phyloP scores from a whole-genome alignment of 2,888 invertebrate species.

The Cosmia pyralina region DNA sequence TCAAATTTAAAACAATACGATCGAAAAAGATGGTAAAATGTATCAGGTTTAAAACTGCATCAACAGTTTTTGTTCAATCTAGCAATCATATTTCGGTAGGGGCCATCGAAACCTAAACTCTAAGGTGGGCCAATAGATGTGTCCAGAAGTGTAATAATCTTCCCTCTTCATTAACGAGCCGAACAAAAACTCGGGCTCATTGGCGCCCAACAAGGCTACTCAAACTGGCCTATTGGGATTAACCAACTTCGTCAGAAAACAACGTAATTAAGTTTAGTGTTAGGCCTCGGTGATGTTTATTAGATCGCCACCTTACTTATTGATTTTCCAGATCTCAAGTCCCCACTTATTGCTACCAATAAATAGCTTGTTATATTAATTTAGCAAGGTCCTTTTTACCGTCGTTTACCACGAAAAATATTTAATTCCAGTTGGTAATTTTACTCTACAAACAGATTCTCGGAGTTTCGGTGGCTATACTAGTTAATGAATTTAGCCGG shows the following conservation, averaged over 20 bases:
- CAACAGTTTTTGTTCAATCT: too few species aligned
- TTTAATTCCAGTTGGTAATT: constrained; percentile 14
- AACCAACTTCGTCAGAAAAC: constrained; percentile 78
- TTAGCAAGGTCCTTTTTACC: neutral
- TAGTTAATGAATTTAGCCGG: constrained; percentile 47
- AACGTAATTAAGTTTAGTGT: constrained; percentile 78
- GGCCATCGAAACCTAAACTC: too few species aligned
- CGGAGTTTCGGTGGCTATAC: constrained; percentile 31
- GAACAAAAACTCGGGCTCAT: constrained; percentile 72
- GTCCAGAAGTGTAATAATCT: too few species aligned
- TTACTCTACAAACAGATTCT: constrained; percentile 34
- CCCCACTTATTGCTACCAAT: constrained; percentile 15
- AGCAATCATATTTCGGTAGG: too few species aligned
- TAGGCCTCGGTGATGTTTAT: constrained; percentile 72
- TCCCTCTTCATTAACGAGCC: constrained; percentile 67
- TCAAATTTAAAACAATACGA: too few species aligned
- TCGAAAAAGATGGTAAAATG: too few species aligned
- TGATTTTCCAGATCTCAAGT: constrained; percentile 64
- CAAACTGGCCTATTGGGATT: constrained; percentile 78
- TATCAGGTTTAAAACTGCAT: too few species aligned
- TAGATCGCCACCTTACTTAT: constrained; percentile 71
- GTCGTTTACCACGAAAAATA: constrained; percentile 9
- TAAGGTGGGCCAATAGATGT: too few species aligned
- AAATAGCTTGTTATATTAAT: constrained; percentile 30
- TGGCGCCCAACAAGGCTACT: constrained; percentile 65